Evolutionary conservation across 2,888 invertebrate species (phyloP).

Genomic region (Stenodema calcarata): DNA sequence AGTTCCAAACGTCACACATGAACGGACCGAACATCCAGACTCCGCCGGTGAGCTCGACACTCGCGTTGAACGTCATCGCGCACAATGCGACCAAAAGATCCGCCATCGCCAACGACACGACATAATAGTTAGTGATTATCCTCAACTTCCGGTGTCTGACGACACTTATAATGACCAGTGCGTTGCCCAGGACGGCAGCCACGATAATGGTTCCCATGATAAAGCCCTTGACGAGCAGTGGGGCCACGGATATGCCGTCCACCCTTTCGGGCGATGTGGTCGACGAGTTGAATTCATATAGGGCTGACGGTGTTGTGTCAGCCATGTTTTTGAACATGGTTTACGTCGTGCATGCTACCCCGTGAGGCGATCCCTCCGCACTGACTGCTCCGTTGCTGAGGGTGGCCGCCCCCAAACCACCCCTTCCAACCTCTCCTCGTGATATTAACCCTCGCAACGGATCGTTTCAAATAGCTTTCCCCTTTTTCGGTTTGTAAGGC

Average conservation of each 20-base stretch:
- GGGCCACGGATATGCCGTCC: slow-evolving; percentile 48
- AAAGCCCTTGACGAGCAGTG: slow-evolving; percentile 52
- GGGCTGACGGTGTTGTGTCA: slow-evolving; percentile 51
- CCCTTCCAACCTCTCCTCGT: not conserved
- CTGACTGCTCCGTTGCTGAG: slow-evolving; percentile 13
- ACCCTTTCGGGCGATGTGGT: slow-evolving; percentile 6
- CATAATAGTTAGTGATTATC: slow-evolving; percentile 94
- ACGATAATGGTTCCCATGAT: slow-evolving; percentile 85
- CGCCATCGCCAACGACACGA: slow-evolving; percentile 91
- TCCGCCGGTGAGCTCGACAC: slow-evolving; percentile 81
- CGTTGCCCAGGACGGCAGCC: slow-evolving; percentile 89
- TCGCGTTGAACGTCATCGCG: slow-evolving; percentile 92
- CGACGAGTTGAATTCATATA: slow-evolving; percentile 25
- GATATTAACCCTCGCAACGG: not conserved
- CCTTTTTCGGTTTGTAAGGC: not conserved
- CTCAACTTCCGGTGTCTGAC: slow-evolving; percentile 80
- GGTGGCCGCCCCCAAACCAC: not conserved
- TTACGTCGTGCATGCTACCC: slow-evolving; percentile 40
- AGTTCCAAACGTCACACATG: slow-evolving; percentile 95
- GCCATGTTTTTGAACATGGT: slow-evolving; percentile 48
- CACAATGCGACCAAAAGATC: slow-evolving; percentile 91
- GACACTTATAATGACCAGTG: slow-evolving; percentile 86
- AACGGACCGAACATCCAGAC: slow-evolving; percentile 87
- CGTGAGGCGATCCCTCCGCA: slow-evolving; percentile 46
- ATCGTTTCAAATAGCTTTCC: not conserved